Evolutionary conservation across 2,797 vertebrate genomes (phyloP), one percentile per base, ranked within the genome.

Genomic region (Sparidentex hasta): DNA sequence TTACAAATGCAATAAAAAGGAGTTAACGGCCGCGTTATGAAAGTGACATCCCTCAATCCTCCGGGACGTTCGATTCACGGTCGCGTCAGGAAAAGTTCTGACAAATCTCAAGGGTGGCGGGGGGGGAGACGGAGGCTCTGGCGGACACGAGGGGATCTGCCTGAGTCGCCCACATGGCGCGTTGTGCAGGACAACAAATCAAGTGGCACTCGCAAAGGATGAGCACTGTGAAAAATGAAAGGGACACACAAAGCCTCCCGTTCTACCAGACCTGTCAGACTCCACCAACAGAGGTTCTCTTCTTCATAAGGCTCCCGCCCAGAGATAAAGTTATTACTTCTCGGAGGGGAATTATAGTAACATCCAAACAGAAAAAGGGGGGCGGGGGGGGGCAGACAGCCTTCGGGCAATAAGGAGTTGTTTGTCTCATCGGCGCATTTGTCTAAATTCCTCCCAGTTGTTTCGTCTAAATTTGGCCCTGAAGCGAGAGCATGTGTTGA

Each of bases 271-370:
- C 68, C 77, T 88, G 80, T 89, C 85, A 88, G 51, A 74, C 76
- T 74, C 85, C 79, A 77, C 70, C 81, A 50, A 18, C 72, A 52
- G 74, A 78, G 64, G 70, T 72, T 82, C 51, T 80, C 65, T 59
- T 84, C 85, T 81, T 83, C 74, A 78, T 82, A 82, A 88, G 75
- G 82, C 77, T 83, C 33, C 83, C 77, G 83, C 38, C 57, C 71
- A 44, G 65, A 84, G 78, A 92, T 84, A 68, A 84, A 93, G 88
- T 89, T 89, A 93, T 87, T 83, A 87, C 79, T 83, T 89, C 88
- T 76, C 71, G 56, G 74, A 79, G 81, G 71, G 71, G 69, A 86
- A 82, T 85, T 82, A 85, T 65, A 78, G 47, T 46, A 50, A 70
- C 69, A 63, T 71, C 54, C 5, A 47, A 11, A 44, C 25, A 17